phyloP scores from a whole-genome alignment of 2,797 vertebrate species.

The Acanthurus tractus region DNA sequence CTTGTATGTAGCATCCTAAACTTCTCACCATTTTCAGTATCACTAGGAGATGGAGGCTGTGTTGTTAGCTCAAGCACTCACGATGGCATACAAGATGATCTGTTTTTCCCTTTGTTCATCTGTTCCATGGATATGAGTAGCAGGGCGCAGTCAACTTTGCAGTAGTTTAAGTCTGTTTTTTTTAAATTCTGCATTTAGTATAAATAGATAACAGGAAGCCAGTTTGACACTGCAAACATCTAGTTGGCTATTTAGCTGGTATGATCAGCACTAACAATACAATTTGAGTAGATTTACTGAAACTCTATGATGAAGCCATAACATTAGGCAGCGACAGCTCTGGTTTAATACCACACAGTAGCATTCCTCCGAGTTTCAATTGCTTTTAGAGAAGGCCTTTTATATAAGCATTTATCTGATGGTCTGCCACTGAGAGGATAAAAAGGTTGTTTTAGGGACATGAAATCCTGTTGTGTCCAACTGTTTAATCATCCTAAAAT shows the following conservation, averaged over 20 bases:
- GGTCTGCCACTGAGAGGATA: constrained; percentile 25
- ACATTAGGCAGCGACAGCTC: constrained; percentile 25
- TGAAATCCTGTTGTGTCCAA: constrained; percentile 5
- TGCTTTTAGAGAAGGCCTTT: constrained; percentile 44
- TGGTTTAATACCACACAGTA: constrained; percentile 15
- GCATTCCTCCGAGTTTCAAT: constrained; percentile 24
- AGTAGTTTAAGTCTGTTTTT: not conserved
- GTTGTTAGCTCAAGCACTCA: not conserved
- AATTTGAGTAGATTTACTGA: constrained; percentile 9
- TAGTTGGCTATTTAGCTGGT: not conserved
- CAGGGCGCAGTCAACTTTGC: not conserved
- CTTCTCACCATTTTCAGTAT: constrained; percentile 38
- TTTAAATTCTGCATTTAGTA: not conserved
- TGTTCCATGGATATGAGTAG: not conserved
- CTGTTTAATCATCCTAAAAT: constrained; percentile 13
- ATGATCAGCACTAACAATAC: not conserved
- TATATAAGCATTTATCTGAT: constrained; percentile 40
- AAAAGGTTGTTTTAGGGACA: constrained; percentile 28
- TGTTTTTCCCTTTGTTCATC: not conserved
- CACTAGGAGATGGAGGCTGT: constrained; percentile 35
- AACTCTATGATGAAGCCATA: constrained; percentile 3
- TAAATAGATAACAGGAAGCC: not conserved
- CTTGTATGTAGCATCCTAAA: constrained; percentile 53
- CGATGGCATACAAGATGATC: not conserved
- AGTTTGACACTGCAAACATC: not conserved